Conservation (phyloP, 1,140 invertebrate genomes). For the Pissodes strobi region DNA sequence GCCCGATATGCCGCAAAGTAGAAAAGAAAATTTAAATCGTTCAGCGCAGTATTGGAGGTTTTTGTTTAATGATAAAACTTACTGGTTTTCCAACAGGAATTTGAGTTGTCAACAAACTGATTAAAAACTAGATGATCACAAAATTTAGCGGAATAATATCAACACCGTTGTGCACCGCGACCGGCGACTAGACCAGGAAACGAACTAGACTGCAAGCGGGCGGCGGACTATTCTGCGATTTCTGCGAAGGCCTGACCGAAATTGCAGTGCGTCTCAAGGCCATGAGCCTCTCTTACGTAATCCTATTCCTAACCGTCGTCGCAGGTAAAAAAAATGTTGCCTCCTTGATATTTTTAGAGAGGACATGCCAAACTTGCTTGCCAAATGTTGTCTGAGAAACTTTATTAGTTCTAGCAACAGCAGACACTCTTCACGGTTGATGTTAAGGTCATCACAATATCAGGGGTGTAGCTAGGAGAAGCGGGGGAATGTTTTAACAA, state of each 20-base stretch:
- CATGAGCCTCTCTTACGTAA: constrained; percentile 32
- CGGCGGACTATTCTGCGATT: constrained; percentile 31
- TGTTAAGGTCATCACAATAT: too few species aligned
- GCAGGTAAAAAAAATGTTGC: constrained; percentile 13
- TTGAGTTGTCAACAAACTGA: too few species aligned
- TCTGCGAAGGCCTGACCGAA: constrained; percentile 33
- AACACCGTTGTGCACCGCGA: constrained; percentile 5
- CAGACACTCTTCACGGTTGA: too few species aligned
- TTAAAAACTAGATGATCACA: too few species aligned
- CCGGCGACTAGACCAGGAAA: constrained; percentile 34
- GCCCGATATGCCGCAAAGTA: too few species aligned
- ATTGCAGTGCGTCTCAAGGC: constrained; percentile 38
- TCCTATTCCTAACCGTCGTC: constrained; percentile 4
- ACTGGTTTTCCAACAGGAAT: too few species aligned
- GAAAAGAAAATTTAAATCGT: too few species aligned
- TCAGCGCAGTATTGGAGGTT: too few species aligned
- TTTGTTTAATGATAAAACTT: too few species aligned
- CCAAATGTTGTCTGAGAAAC: not conserved
- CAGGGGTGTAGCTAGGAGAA: too few species aligned
- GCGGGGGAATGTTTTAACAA: too few species aligned
- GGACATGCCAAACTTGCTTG: not conserved
- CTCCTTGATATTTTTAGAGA: constrained; percentile 26
- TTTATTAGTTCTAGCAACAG: too few species aligned
- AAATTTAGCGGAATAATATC: not conserved
- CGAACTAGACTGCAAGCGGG: constrained; percentile 33